These are phyloP conservation scores for Drosophila navojoa DNA, from an alignment of 1,140 invertebrate species.

Conservation along the genomic window DNA sequence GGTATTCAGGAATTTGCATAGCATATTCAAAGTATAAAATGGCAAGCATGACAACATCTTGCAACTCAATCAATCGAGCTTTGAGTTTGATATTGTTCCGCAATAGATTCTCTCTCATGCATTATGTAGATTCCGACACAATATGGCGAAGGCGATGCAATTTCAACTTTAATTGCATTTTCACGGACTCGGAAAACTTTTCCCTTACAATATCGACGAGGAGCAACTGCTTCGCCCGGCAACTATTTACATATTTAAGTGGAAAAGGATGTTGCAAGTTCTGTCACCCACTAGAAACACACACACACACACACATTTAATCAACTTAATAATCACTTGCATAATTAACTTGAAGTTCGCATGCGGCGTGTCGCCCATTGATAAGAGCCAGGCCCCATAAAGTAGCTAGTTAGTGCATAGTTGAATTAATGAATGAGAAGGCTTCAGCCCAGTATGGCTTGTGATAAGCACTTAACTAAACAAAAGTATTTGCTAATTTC, in stretches of 20 bases:
- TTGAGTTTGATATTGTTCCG: constrained; percentile 26
- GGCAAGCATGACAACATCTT: constrained; percentile 5
- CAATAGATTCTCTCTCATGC: constrained; percentile 51
- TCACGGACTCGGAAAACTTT: constrained; percentile 53
- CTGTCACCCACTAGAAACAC: constrained; percentile 15
- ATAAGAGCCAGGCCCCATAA: constrained; percentile 31
- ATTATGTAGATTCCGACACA: constrained; percentile 61
- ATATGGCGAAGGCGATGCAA: constrained; percentile 57
- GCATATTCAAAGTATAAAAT: constrained; percentile 16
- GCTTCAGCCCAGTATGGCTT: not conserved
- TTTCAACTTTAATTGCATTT: constrained; percentile 77
- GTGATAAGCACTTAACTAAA: not conserved
- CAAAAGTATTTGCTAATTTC: too few species aligned
- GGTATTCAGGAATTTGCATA: not conserved
- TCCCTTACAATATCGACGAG: constrained; percentile 3
- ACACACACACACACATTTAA: constrained; percentile 13
- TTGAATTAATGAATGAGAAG: not conserved
- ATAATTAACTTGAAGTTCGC: constrained; percentile 48
- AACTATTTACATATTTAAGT: constrained; percentile 24
- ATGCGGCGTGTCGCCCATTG: constrained; percentile 30
- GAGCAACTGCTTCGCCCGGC: not conserved
- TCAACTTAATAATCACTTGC: constrained; percentile 40
- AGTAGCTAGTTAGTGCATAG: not conserved
- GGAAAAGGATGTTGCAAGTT: constrained; percentile 31
- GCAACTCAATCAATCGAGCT: constrained; percentile 53